phyloP scores from a whole-genome alignment of 2,888 invertebrate species.

The Idaea dimidiata region DNA sequence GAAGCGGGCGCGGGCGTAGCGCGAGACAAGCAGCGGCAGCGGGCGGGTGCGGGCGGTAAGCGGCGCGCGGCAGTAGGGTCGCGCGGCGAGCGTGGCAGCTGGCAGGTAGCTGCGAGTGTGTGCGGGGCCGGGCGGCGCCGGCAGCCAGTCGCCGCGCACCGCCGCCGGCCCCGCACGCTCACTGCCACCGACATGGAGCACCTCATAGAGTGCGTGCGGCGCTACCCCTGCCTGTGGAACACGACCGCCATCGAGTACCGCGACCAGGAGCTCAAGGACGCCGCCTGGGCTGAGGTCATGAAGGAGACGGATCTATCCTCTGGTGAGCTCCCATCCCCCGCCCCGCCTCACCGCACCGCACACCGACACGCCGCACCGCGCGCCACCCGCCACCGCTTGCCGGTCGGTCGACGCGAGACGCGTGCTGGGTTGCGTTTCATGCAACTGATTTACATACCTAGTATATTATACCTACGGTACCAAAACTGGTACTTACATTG shows the following conservation, averaged over 20 bases:
- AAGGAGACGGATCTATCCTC: conserved; percentile 70
- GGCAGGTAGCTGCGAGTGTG: too few species aligned
- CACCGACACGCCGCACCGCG: too few species aligned
- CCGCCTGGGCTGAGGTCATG: conserved; percentile 73
- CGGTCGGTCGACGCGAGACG: too few species aligned
- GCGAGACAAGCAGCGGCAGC: conserved; percentile 5
- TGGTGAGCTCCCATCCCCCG: conserved; percentile 47
- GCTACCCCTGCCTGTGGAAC: conserved; percentile 75
- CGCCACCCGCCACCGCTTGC: too few species aligned
- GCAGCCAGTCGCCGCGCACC: too few species aligned
- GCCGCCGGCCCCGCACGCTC: conserved; percentile 5
- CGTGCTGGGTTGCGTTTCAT: too few species aligned
- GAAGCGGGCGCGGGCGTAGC: conserved; percentile 1
- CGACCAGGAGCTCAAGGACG: conserved; percentile 76
- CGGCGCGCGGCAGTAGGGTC: conserved; percentile 19
- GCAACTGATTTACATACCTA: too few species aligned
- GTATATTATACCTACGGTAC: too few species aligned
- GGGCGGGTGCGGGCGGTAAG: conserved; percentile 6
- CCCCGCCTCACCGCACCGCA: conserved; percentile 63
- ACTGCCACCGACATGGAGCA: conserved; percentile 56
- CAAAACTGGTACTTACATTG: too few species aligned
- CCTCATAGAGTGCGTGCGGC: conserved; percentile 69
- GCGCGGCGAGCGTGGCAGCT: too few species aligned
- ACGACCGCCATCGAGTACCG: conserved; percentile 73
- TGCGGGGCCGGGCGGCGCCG: too few species aligned